These are phyloP conservation scores for Xiphorhynchus elegans DNA, from an alignment of 2,113 vertebrate species.

Conservation along the genomic window DNA sequence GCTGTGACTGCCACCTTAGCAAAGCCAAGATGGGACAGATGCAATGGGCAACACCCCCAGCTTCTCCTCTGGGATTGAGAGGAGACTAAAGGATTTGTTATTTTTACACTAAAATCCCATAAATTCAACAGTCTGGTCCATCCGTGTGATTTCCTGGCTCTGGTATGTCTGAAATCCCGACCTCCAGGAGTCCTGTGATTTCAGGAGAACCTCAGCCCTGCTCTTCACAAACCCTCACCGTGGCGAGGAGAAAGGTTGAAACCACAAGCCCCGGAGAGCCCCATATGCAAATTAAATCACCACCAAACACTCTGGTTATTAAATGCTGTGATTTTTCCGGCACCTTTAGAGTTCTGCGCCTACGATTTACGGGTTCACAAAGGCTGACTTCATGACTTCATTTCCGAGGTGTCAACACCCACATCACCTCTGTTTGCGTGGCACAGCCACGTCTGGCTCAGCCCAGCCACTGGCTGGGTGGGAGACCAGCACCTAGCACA, in stretches of 20 bases:
- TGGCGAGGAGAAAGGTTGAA: background rate
- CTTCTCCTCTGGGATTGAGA: background rate
- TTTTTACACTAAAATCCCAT: background rate
- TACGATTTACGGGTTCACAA: background rate
- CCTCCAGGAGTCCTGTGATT: background rate
- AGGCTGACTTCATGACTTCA: constrained; percentile 2
- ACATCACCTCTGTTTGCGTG: background rate
- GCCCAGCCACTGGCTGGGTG: background rate
- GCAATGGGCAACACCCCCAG: background rate
- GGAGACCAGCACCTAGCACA: background rate
- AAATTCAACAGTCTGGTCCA: background rate
- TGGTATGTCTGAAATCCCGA: background rate
- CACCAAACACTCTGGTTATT: background rate
- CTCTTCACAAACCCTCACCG: background rate
- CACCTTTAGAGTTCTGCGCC: background rate
- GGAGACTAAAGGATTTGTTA: background rate
- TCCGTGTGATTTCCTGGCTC: background rate
- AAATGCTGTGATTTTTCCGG: background rate
- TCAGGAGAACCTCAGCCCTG: background rate
- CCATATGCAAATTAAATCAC: constrained; percentile 44
- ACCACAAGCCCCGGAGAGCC: background rate
- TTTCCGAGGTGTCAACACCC: background rate
- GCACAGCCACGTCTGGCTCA: background rate
- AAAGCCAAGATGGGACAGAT: background rate
- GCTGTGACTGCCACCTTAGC: background rate